phyloP scores from a whole-genome alignment of 2,888 invertebrate species.

The Drosophila nr. fundita region DNA sequence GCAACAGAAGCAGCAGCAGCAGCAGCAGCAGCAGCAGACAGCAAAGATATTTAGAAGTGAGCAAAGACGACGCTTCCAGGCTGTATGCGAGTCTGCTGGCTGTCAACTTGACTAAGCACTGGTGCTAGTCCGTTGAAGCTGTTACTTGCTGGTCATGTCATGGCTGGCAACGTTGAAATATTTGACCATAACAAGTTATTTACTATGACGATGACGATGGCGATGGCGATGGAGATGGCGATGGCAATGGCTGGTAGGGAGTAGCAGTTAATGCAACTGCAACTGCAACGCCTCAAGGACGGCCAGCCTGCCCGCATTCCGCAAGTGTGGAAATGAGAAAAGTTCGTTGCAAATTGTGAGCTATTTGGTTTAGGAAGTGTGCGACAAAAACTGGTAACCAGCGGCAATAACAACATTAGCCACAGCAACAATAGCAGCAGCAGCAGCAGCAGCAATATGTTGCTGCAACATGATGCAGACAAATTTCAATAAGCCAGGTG shows the following conservation, averaged over 20 bases:
- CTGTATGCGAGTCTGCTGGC: constrained; percentile 28
- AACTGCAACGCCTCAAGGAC: constrained; percentile 71
- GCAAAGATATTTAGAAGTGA: constrained; percentile 67
- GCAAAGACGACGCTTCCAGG: constrained; percentile 25
- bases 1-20: constrained; percentile 60
- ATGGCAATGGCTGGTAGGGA: constrained; percentile 13
- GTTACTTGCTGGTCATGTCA: constrained; percentile 51
- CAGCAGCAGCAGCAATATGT: constrained; percentile 45
- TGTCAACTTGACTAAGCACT: constrained; percentile 42
- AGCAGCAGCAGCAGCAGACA: constrained; percentile 56
- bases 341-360: constrained; percentile 70
- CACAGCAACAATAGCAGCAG: constrained; percentile 24
- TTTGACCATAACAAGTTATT: constrained; percentile 82
- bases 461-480: constrained; percentile 64
- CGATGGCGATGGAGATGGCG: constrained; percentile 18
- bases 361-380: constrained; percentile 77
- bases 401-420: constrained; percentile 48
- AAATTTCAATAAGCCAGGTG: constrained; percentile 71
- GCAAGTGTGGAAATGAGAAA: constrained; percentile 62
- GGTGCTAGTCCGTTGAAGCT: constrained; percentile 6
- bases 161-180: constrained; percentile 68
- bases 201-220: constrained; percentile 69
- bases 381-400: constrained; percentile 63
- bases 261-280: constrained; percentile 26
- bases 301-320: constrained; percentile 66